Base-by-base conservation (phyloP, 2,797 vertebrate genomes). In the Lagodon rhomboides region DNA sequence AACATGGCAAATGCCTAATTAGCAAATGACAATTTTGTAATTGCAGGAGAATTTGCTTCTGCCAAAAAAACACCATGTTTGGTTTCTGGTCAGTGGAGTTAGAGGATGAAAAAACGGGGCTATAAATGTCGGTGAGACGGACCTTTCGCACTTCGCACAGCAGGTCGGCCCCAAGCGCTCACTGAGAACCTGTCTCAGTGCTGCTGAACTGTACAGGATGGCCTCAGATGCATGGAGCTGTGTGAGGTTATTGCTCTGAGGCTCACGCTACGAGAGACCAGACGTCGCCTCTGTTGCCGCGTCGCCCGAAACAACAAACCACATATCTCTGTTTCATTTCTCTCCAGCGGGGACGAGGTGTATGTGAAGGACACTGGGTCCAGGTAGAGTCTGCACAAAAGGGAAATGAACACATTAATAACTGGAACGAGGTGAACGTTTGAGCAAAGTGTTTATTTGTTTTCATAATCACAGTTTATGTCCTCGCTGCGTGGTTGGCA, bases 271-370 rank as follows among this genome's bases (percentile, higher is more conserved):
- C 50, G 83, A 38, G 30, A 38, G 51, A 66, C 59, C 88, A 90
- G 87, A 84, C 79, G 89, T 9, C 79, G 43, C 74, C 55, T 62
- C 62, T 3, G 59, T 75, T 67, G 62, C 38, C 66, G 50, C 25
- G 67, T 69, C 13, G 76, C 86, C 87, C 75, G 34, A 71, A 87
- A 87, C 82, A 75, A 78, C 68, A 65, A 78, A 47, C 62, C 70
- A 67, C 77, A 73, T 61, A 73, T 67, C 55, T 66, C 27, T 20
- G 6, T 76, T 83, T 91, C 30, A 86, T 90, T 89, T 89, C 81
- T 78, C 73, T 88, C 90, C 88, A 82, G 84, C 86, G 58, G 89
- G 22, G 85, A 80, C 72, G 58, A 68, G 64, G 76, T 69, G 30
- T 17, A 63, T 9, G 51, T 71, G 79, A 89, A 87, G 78, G 84